Evolutionary conservation across 2,888 invertebrate genomes (phyloP).

Genomic region (Ashinkailepas kermadecensis): DNA sequence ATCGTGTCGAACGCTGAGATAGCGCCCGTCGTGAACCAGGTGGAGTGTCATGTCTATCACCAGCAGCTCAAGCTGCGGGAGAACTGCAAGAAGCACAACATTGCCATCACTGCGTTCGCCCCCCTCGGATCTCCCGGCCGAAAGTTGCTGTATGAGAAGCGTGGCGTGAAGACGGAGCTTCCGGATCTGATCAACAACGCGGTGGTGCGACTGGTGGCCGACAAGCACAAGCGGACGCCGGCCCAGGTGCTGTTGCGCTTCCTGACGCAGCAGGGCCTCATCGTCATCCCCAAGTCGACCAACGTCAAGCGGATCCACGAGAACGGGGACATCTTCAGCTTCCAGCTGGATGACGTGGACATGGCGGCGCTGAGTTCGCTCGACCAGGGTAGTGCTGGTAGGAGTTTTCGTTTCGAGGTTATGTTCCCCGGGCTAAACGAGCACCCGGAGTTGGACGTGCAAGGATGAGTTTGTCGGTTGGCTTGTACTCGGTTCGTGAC

Average conservation of each 20-base stretch:
- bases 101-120: slow-evolving; percentile 47
- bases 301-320: slow-evolving; percentile 39
- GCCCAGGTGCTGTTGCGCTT: slow-evolving; percentile 39
- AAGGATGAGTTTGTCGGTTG: no score
- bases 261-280: slow-evolving; percentile 40
- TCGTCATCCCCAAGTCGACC: slow-evolving; percentile 42
- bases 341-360: slow-evolving; percentile 56
- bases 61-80: slow-evolving; percentile 58
- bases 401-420: slow-evolving; percentile 59
- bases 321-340: slow-evolving; percentile 55
- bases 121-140: slow-evolving; percentile 43
- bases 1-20: slow-evolving; percentile 54
- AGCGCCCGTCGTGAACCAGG: slow-evolving; percentile 53
- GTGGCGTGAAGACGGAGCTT: slow-evolving; percentile 21
- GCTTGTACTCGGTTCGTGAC: no score
- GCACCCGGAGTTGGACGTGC: neutral
- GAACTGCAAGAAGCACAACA: slow-evolving; percentile 55
- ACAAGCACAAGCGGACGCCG: slow-evolving; percentile 34
- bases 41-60: slow-evolving; percentile 70
- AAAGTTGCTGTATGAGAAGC: slow-evolving; percentile 31
- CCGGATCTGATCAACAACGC: slow-evolving; percentile 60
- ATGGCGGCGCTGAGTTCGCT: slow-evolving; percentile 53
- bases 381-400: slow-evolving; percentile 56
- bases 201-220: slow-evolving; percentile 50
- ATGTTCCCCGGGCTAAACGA: slow-evolving; percentile 52